These are phyloP conservation scores for Diabrotica virgifera DNA, from an alignment of 1,140 invertebrate genomes.

Conservation along the genomic window DNA sequence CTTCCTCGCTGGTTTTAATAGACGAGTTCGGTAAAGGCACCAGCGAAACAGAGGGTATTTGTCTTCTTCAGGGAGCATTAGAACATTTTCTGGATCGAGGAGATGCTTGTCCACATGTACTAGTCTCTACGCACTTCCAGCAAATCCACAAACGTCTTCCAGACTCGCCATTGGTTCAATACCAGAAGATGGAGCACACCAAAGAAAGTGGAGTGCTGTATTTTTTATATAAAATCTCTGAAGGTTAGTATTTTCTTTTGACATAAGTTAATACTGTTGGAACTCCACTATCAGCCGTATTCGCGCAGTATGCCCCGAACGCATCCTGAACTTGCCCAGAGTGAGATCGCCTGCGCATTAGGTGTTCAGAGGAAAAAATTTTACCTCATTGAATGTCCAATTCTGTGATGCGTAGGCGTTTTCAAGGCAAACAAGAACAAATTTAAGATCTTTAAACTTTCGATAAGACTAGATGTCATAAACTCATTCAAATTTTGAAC, in stretches of 20 bases:
- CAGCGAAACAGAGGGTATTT: slow-evolving; percentile 68
- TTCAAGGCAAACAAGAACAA: too few relatives aligned
- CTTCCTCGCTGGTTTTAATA: slow-evolving; percentile 72
- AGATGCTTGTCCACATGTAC: slow-evolving; percentile 65
- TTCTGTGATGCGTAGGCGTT: too few relatives aligned
- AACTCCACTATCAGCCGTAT: too few relatives aligned
- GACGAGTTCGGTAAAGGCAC: slow-evolving; percentile 94
- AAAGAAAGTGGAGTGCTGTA: slow-evolving; percentile 30
- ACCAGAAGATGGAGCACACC: slow-evolving; percentile 39
- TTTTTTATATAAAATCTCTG: slow-evolving; percentile 41
- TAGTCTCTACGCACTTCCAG: slow-evolving; percentile 77
- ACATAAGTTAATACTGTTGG: too few relatives aligned
- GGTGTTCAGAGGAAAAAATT: too few relatives aligned
- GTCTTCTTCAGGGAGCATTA: slow-evolving; percentile 65
- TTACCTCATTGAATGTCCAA: too few relatives aligned
- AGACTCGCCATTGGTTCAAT: slow-evolving; percentile 63
- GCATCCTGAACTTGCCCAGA: too few relatives aligned
- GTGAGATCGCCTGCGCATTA: too few relatives aligned
- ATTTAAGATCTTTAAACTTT: too few relatives aligned
- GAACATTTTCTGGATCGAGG: slow-evolving; percentile 60
- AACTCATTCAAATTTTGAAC: too few relatives aligned
- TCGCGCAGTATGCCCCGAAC: too few relatives aligned
- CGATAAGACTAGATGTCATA: too few relatives aligned
- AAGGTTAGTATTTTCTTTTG: slow-evolving; percentile 26
- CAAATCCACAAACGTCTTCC: slow-evolving; percentile 59